Conservation (phyloP, 2,888 invertebrate genomes). For the Chloroclystis v-ata region DNA sequence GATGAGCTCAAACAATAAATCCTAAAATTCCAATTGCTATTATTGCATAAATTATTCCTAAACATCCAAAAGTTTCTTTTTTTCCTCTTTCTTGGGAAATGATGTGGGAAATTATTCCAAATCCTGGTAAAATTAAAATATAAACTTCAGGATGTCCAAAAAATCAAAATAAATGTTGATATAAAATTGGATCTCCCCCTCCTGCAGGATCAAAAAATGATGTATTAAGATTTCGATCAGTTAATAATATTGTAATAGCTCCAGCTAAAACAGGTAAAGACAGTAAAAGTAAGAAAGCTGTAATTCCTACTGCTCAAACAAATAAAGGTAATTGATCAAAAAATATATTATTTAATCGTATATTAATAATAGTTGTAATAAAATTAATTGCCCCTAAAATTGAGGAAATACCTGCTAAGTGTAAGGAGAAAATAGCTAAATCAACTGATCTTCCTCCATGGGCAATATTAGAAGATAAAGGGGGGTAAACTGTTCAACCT, state of each 20-base stretch:
- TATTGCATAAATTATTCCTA: slow-evolving; percentile 92
- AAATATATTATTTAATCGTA: slow-evolving; percentile 78
- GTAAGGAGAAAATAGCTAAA: slow-evolving; percentile 86
- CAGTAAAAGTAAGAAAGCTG: slow-evolving; percentile 76
- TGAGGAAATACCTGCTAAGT: slow-evolving; percentile 84
- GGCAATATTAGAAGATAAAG: slow-evolving; percentile 79
- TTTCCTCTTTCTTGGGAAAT: slow-evolving; percentile 85
- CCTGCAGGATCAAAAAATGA: slow-evolving; percentile 89
- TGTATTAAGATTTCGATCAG: slow-evolving; percentile 88
- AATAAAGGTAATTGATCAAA: slow-evolving; percentile 84
- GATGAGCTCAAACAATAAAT: slow-evolving; percentile 91
- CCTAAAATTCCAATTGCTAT: slow-evolving; percentile 88
- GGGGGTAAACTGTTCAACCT: slow-evolving; percentile 88
- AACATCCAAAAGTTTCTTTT: slow-evolving; percentile 83
- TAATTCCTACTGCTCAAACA: slow-evolving; percentile 82
- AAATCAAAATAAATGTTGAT: slow-evolving; percentile 92
- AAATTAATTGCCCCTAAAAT: slow-evolving; percentile 89
- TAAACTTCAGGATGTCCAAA: slow-evolving; percentile 93
- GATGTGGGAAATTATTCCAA: slow-evolving; percentile 89
- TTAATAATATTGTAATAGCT: slow-evolving; percentile 87
- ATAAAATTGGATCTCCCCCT: slow-evolving; percentile 88
- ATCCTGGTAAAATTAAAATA: slow-evolving; percentile 90
- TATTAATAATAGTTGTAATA: slow-evolving; percentile 86
- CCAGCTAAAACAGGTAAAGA: slow-evolving; percentile 87
- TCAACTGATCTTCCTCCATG: slow-evolving; percentile 84